phyloP scores from a whole-genome alignment of 2,888 invertebrate genomes.

The Nomada goodeniana region DNA sequence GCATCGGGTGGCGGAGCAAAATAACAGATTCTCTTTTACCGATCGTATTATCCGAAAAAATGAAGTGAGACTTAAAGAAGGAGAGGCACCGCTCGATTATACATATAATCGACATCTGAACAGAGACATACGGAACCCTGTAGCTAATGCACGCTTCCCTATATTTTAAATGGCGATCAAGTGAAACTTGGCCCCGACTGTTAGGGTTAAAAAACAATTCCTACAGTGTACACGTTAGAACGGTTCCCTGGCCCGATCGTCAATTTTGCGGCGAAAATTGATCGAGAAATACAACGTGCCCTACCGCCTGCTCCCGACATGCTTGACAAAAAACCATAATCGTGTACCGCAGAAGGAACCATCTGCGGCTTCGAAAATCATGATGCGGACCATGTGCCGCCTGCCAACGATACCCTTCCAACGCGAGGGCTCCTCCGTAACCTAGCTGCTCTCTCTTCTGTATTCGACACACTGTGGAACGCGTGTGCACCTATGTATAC shows the following conservation, averaged over 20 bases:
- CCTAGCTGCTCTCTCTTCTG: constrained; percentile 39
- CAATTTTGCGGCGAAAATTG: constrained; percentile 69
- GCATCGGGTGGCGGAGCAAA: too few species aligned
- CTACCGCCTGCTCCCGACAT: constrained; percentile 66
- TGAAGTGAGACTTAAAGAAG: too few species aligned
- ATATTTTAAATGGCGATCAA: not conserved
- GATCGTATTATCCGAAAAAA: too few species aligned
- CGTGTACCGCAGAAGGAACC: constrained; percentile 80
- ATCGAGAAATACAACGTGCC: constrained; percentile 65
- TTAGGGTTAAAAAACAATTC: constrained; percentile 14
- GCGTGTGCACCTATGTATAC: not conserved
- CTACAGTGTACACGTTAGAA: constrained; percentile 6
- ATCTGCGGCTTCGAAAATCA: constrained; percentile 82
- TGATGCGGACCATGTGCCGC: constrained; percentile 79
- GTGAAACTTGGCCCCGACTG: too few species aligned
- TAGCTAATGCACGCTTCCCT: too few species aligned
- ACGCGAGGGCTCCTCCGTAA: constrained; percentile 56
- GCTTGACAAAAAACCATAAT: constrained; percentile 78
- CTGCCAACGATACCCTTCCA: constrained; percentile 69
- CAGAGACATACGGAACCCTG: too few species aligned
- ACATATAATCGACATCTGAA: too few species aligned
- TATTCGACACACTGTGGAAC: constrained; percentile 13
- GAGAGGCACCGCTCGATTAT: too few species aligned
- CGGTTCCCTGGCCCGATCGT: constrained; percentile 41
- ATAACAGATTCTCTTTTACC: too few species aligned